These are phyloP conservation scores for Crotalus tigris DNA, from an alignment of 2,113 vertebrate genomes.

Conservation along the genomic window DNA sequence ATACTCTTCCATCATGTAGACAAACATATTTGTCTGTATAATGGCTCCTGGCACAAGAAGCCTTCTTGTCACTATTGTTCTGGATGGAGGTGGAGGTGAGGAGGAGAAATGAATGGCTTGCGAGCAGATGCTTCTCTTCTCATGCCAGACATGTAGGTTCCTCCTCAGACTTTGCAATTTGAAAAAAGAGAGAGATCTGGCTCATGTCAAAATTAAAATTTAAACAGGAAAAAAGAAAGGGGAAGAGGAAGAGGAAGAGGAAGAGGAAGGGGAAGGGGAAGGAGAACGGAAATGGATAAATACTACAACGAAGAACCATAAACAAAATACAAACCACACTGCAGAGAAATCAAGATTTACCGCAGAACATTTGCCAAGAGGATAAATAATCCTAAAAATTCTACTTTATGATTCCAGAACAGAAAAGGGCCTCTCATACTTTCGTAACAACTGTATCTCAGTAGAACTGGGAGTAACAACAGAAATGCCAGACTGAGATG, in stretches of 20 bases:
- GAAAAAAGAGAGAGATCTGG: background rate
- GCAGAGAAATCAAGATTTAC: background rate
- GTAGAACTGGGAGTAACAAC: background rate
- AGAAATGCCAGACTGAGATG: background rate
- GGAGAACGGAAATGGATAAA: background rate
- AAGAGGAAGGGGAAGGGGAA: background rate
- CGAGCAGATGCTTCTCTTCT: background rate
- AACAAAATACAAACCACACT: background rate
- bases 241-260: background rate
- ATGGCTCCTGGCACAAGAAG: background rate
- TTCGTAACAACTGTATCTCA: background rate
- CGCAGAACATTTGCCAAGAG: background rate
- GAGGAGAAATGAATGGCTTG: background rate
- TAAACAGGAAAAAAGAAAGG: background rate
- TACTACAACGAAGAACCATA: background rate
- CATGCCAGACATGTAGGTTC: background rate
- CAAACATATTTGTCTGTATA: background rate
- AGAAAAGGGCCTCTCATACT: background rate
- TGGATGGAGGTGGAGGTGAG: background rate
- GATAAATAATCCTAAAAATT: background rate
- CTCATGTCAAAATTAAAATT: background rate
- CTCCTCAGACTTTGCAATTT: background rate
- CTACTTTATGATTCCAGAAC: background rate
- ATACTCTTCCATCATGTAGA: background rate
- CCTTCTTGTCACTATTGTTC: background rate